Evolutionary conservation across 2,797 vertebrate species (phyloP).

Genomic region (Cottoperca gobio): DNA sequence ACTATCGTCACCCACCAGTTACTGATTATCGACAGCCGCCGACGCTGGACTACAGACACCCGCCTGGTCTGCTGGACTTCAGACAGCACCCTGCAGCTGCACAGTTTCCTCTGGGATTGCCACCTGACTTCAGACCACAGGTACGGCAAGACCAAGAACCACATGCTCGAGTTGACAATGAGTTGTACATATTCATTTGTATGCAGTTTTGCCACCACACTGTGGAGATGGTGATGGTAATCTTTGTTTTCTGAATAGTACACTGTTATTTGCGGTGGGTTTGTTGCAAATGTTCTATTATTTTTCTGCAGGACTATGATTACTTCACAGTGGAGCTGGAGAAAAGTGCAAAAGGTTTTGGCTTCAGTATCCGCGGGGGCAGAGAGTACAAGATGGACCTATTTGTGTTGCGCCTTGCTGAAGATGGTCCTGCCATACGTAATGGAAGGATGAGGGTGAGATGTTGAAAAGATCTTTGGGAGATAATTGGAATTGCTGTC

Average conservation of each 20-base stretch:
- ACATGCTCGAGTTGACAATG: neutral
- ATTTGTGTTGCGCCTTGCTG: conserved; percentile 95
- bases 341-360: conserved; percentile 97
- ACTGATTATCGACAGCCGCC: conserved; percentile 95
- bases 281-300: conserved; percentile 10
- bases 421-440: conserved; percentile 97
- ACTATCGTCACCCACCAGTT: conserved; percentile 95
- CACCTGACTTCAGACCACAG: conserved; percentile 91
- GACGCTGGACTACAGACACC: conserved; percentile 95
- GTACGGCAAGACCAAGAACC: conserved; percentile 43
- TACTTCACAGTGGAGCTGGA: conserved; percentile 99
- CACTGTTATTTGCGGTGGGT: neutral
- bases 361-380: conserved; percentile 98
- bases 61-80: conserved; percentile 94
- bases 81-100: conserved; percentile 93
- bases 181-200: conserved; percentile 11
- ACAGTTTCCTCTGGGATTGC: conserved; percentile 87
- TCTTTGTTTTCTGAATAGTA: neutral
- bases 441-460: conserved; percentile 99
- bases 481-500: conserved; percentile 1
- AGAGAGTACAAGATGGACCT: conserved; percentile 99
- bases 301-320: conserved; percentile 91
- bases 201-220: conserved; percentile 13
- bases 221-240: neutral
- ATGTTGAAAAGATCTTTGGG: conserved; percentile 1